Base-by-base conservation (phyloP, 2,113 vertebrate species). In the Nesoenas mayeri region DNA sequence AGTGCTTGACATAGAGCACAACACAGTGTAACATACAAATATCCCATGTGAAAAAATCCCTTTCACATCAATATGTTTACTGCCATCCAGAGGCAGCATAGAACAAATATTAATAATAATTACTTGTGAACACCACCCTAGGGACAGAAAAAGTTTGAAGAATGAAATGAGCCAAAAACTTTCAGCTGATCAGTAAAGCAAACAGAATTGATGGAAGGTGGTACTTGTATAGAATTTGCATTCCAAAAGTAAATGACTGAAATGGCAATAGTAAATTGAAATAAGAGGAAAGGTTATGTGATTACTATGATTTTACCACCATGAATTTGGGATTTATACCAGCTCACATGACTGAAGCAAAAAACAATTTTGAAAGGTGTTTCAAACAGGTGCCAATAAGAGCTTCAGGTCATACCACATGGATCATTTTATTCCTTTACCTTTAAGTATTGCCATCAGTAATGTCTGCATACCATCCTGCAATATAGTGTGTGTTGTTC, bases 1-100 rank as follows among this genome's bases (percentile, higher is more conserved):
- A 93, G 66, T 66, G 83, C 66, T 81, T 97, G 86, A 95, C 3
- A 3, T 85, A 74, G 70, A 66, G 24, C 53, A n/a, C 64, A 83
- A 31, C 53, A 94, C 57, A 91, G 95, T 85, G 71, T 38, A 42
- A 50, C 85, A 85, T 53, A 95, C 91, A 97, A 97, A 94, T 85
- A 86, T 32, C 34, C 31, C 3, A 3, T 87, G 89, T 82, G 82
- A 94, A 67, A 93, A 61, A 94, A 69, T 51, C 12, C 7, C 29
- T 34, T 34, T 56, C 60, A 48, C 15, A 53, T 88, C 47, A 69
- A 38, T 57, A 47, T 91, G 74, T 95, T 85, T 91, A 71, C 80
- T 95, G 96, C 86, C 82, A 96, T 80, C 65, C 85, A 90, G 86
- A 96, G 91, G 79, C 72, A 57, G 20, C 14, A 81, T 7, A 21